Evolutionary conservation across 2,888 invertebrate species (phyloP).

Genomic region (Chymomyza amoena): DNA sequence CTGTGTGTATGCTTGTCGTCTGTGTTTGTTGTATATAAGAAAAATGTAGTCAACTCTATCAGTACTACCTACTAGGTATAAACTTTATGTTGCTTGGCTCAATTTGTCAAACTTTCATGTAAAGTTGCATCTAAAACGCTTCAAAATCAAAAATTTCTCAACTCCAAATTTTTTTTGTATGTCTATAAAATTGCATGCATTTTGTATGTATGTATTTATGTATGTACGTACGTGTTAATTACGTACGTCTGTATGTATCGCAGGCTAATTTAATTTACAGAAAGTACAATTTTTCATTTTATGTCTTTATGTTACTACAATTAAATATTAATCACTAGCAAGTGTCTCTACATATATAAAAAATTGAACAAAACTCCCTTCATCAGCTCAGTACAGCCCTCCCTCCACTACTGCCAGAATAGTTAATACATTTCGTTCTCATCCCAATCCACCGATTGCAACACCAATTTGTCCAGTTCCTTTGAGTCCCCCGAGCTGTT

Average conservation of each 20-base stretch:
- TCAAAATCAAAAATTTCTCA: conserved; percentile 25
- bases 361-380: not conserved
- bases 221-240: not conserved
- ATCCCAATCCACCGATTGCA: conserved; percentile 79
- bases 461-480: conserved; percentile 77
- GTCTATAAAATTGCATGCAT: conserved; percentile 34
- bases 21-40: conserved; percentile 50
- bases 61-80: conserved; percentile 32
- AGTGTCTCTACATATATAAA: conserved; percentile 17
- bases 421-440: conserved; percentile 78
- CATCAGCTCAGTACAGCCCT: conserved; percentile 7
- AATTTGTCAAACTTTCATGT: conserved; percentile 26
- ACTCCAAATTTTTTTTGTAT: conserved; percentile 32
- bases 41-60: conserved; percentile 23
- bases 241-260: conserved; percentile 33
- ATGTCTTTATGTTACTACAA: conserved; percentile 21
- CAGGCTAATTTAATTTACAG: conserved; percentile 45
- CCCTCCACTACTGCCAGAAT: not conserved
- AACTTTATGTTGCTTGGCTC: not conserved
- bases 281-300: conserved; percentile 34
- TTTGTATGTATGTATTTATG: not conserved
- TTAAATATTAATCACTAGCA: conserved; percentile 29
- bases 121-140: conserved; percentile 56
- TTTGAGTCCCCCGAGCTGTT: conserved; percentile 78
- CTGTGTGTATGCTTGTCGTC: conserved; percentile 28